These are phyloP conservation scores for Patella depressa DNA, from an alignment of 2,888 invertebrate genomes.

Conservation along the genomic window DNA sequence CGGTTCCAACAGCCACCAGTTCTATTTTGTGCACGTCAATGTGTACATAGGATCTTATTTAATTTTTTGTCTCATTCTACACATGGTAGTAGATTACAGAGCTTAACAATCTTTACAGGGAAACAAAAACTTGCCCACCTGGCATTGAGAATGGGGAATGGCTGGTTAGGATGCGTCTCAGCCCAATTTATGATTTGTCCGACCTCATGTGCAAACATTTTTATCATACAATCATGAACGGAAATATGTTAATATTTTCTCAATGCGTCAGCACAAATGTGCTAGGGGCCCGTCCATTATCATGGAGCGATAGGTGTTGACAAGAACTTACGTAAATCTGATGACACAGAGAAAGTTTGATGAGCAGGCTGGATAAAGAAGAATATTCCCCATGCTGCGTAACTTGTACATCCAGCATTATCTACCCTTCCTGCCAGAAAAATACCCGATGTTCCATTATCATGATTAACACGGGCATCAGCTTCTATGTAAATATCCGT, in stretches of 20 bases:
- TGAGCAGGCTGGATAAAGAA: slow-evolving; percentile 38
- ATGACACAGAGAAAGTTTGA: slow-evolving; percentile 24
- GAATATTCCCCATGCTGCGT: slow-evolving; percentile 48
- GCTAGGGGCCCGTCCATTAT: background rate
- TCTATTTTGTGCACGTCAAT: no score
- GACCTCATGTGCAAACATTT: no score
- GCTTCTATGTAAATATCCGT: slow-evolving; percentile 36
- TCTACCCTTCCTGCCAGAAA: slow-evolving; percentile 47
- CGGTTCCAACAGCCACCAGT: no score
- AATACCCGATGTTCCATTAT: slow-evolving; percentile 41
- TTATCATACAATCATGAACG: no score
- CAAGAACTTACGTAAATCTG: slow-evolving; percentile 35
- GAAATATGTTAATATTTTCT: background rate
- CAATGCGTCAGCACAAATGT: background rate
- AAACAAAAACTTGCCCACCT: no score
- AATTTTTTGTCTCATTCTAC: no score
- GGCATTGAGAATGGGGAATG: no score
- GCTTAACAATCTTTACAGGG: no score
- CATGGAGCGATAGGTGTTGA: background rate
- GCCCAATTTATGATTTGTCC: no score
- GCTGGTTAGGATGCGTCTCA: no score
- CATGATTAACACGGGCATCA: slow-evolving; percentile 35
- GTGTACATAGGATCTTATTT: no score
- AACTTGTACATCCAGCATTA: slow-evolving; percentile 45
- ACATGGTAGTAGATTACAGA: no score